Base-by-base conservation (phyloP, 2,888 invertebrate genomes). In the Agrilus biguttatus region DNA sequence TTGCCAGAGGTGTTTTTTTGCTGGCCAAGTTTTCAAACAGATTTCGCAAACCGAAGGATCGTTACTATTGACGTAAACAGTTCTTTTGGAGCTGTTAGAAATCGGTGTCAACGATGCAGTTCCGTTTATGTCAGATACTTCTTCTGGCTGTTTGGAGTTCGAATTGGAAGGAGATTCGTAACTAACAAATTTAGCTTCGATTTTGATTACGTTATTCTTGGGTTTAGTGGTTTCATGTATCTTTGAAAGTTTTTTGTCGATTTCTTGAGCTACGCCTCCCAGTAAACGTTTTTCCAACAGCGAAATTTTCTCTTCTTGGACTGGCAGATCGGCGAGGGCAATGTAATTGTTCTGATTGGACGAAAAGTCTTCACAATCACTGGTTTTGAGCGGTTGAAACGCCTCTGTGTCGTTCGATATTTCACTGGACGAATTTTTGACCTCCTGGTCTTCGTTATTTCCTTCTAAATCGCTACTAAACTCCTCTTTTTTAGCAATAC, bases 1-100 rank as follows among this genome's bases (percentile, higher is more conserved):
- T 52, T 75, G 75, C 75, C 75, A 76, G 1, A 75, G 58, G 50
- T 75, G 74, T 49, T 74, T 74, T 49, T 74, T 74, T 0, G 73
- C 74, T 1, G 74, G 74, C 74, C 74, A 76, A 8, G 69, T 70
- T 53, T 75, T 75, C 6, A 69, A 67, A 49, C 75, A 76, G n/a
- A 75, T 71, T 50, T 74, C 74, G 49, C 75, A 70, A 17, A 60
- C 53, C 5, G 66, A 63, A 0, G 67, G 65, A 40, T 61, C 63
- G 45, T 65, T 63, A 38, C 67, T 67, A 50, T 73, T 72, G 8
- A 72, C 72, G 49, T 73, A 73, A 1, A 73, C 73, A 7, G 72
- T 73, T 2, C 73, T 61, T 48, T 67, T 67, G 2, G 65, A 61
- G 35, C 56, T 55, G 42, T 58, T 58, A 28, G 57, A 56, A 32